phyloP scores from a whole-genome alignment of 2,888 invertebrate species.

The Leucoma salicis region DNA sequence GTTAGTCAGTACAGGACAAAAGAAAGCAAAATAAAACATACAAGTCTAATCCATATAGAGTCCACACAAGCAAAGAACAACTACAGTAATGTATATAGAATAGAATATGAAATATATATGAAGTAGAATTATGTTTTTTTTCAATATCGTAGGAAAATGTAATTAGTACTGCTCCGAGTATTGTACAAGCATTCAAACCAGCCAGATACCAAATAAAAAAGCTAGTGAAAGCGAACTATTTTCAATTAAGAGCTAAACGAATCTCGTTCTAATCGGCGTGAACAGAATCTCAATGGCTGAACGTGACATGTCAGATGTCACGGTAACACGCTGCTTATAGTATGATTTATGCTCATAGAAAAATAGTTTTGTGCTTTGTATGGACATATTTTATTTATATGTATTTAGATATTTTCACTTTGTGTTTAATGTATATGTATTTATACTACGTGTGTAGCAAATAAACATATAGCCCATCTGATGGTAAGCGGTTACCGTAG shows the following conservation, averaged over 20 bases:
- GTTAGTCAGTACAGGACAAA: too few species aligned
- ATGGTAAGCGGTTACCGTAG: too few species aligned
- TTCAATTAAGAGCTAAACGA: constrained; percentile 24
- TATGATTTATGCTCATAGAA: constrained; percentile 5
- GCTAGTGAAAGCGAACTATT: constrained; percentile 14
- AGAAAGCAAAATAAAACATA: too few species aligned
- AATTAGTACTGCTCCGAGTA: constrained; percentile 4
- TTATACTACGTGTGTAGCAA: too few species aligned
- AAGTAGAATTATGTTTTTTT: not conserved
- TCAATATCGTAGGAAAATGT: constrained; percentile 1
- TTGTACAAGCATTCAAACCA: not conserved
- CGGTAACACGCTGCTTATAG: constrained; percentile 6
- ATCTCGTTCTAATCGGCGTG: constrained; percentile 6
- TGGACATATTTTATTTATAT: too few species aligned
- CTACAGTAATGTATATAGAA: not conserved
- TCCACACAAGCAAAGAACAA: not conserved
- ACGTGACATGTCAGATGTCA: constrained; percentile 12
- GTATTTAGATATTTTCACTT: too few species aligned
- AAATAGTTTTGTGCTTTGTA: constrained; percentile 1
- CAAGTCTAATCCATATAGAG: not conserved
- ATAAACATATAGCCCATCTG: too few species aligned
- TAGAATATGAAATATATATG: too few species aligned
- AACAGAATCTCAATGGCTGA: constrained; percentile 7
- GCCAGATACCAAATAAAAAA: constrained; percentile 3
- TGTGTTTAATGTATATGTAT: too few species aligned